Conservation (phyloP, 1,140 invertebrate genomes). For the Eriocheir sinensis region DNA sequence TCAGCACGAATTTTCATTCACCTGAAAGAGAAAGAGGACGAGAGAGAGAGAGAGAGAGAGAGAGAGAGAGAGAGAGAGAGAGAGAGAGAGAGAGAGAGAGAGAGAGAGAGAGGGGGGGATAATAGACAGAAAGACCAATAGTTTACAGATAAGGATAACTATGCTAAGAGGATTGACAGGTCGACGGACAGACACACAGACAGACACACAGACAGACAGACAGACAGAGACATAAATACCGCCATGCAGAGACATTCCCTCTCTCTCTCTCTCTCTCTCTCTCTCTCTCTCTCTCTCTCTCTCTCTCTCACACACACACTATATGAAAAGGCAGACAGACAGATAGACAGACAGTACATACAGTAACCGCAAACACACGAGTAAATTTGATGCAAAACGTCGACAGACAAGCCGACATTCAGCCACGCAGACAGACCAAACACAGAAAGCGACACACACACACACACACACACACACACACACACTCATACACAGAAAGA, state of each 20-base stretch:
- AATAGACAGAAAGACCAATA: no score
- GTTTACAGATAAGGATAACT: no score
- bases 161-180: no score
- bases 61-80: constrained; percentile 38
- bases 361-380: no score
- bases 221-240: not conserved
- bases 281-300: no score
- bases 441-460: no score
- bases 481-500: not conserved
- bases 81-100: not conserved
- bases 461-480: constrained; percentile 22
- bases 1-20: constrained; percentile 10
- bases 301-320: no score
- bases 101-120: no score
- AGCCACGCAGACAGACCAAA: not conserved
- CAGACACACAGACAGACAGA: not conserved
- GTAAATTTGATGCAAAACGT: not conserved
- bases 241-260: not conserved
- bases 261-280: no score
- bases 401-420: not conserved
- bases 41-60: constrained; percentile 54
- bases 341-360: no score
- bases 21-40: constrained; percentile 7
- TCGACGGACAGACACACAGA: no score
- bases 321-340: not conserved